A percentile compares a stretch with the other conserved stretches of the same genome.
Conservation (phyloP, 2,113 vertebrate genomes). For the Carollia perspicillata region DNA sequence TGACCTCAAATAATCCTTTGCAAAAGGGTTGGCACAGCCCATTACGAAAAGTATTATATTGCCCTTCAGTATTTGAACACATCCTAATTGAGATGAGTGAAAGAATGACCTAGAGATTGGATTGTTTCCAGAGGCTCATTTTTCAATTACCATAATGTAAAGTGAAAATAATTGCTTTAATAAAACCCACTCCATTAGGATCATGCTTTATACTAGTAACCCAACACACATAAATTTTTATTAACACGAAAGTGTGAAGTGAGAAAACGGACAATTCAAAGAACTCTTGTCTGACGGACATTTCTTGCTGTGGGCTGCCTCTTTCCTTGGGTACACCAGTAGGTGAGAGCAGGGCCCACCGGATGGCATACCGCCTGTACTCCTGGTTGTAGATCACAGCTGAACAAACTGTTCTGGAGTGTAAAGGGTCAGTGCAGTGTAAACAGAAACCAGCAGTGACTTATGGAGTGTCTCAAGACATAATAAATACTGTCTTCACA, state of each 20-base stretch:
- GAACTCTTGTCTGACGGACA: background rate
- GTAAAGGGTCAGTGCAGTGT: constrained; percentile 75
- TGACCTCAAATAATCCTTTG: constrained; percentile 41
- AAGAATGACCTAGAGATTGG: constrained; percentile 24
- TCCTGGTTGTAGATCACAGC: constrained; percentile 76
- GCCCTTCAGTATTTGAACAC: background rate
- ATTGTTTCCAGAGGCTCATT: constrained; percentile 19
- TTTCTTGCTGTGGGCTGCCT: background rate
- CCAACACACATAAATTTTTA: background rate
- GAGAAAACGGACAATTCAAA: background rate
- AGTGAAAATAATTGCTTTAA: constrained; percentile 27
- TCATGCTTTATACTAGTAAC: background rate
- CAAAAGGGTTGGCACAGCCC: background rate
- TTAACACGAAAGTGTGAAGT: background rate
- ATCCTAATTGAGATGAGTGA: constrained; percentile 6
- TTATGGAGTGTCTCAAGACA: constrained; percentile 71
- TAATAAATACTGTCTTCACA: constrained; percentile 76
- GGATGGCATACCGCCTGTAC: constrained; percentile 18
- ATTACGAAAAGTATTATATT: background rate
- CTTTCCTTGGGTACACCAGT: background rate
- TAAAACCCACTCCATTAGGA: constrained; percentile 16
- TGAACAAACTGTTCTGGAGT: constrained; percentile 78
- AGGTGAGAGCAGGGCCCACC: constrained; percentile 17
- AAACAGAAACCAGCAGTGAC: constrained; percentile 75
- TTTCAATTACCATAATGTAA: constrained; percentile 27